Evolutionary conservation across 1,140 invertebrate genomes (phyloP), one percentile per base, ranked within the genome.

Genomic region (Patella vulgata): DNA sequence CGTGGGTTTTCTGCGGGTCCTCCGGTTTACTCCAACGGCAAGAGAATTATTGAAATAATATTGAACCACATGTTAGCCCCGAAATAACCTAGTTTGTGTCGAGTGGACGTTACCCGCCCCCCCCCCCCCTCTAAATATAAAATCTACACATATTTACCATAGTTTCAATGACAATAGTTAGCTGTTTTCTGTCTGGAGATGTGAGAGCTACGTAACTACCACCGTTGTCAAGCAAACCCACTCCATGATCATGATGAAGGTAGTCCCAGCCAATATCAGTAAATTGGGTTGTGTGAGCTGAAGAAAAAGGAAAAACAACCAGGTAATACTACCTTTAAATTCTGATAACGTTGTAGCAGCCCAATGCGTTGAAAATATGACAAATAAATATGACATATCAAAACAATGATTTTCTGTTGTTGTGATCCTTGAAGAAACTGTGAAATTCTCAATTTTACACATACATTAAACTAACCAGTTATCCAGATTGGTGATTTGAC

Each of bases 261-360:
- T 82, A 82, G 0, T 51, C 68, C 81, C 81, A 82, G 4, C 80
- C 80, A 62, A 72, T 71, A 48, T 71, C 17, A 3, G 77, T 73
- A 56, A 82, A 82, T 52, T 82, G 80, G 27, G 81, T 81, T 19
- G 78, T 80, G 54, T 82, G 81, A 33, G 81, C 80, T 79, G 52
- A 17, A 74, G 14, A 36, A 48, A 56, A 21, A 36, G 25, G 11
- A 33, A 53, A 51, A 0, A 19, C 50, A 68, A 42, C 30, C 28
- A 42, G 47, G 46, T 25, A 40, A 11, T 40, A 43, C n/a, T 44
- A 30, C 25, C 5, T 43, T 17, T 8, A 43, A 23, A 14, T 19
- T n/a, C n/a, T 19, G 11, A 11, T 42, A 56, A 42, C 30, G 19
- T 17, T 31, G 6, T 5, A 3, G 21, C 56, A 40, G 25, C 8